A percentile compares a stretch with the other conserved stretches of the same genome.
phyloP scores from a whole-genome alignment of 2,888 invertebrate species.

The Microctonus hyperodae region DNA sequence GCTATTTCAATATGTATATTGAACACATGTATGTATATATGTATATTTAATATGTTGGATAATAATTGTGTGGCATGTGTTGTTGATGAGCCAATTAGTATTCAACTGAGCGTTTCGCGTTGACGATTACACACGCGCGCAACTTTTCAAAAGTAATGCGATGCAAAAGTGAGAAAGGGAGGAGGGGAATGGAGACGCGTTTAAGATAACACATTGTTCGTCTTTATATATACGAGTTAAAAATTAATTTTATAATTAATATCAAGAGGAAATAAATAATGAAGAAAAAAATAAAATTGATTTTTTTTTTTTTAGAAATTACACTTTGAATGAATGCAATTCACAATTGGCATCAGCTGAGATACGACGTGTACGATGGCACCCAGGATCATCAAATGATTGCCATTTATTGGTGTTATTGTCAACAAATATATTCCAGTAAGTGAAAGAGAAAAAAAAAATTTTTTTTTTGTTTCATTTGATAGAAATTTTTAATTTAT shows the following conservation, averaged over 20 bases:
- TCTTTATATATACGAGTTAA: neutral
- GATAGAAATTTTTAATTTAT: no score
- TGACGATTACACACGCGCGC: neutral
- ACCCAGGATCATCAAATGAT: slow-evolving; percentile 80
- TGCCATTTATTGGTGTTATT: slow-evolving; percentile 82
- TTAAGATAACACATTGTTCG: neutral
- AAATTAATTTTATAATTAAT: no score
- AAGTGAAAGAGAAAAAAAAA: slow-evolving; percentile 43
- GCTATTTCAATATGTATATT: neutral
- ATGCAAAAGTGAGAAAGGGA: neutral
- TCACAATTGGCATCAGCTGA: slow-evolving; percentile 70
- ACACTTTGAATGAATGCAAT: slow-evolving; percentile 76
- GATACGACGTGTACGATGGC: slow-evolving; percentile 82
- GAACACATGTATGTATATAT: slow-evolving; percentile 15
- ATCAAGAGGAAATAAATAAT: no score
- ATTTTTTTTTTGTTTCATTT: neutral
- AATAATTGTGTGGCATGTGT: slow-evolving; percentile 58
- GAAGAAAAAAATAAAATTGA: no score
- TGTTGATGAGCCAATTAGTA: slow-evolving; percentile 64
- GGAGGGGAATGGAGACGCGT: neutral
- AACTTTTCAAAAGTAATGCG: neutral
- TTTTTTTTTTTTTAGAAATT: slow-evolving; percentile 67
- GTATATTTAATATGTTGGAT: no score
- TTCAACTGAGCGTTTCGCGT: slow-evolving; percentile 47
- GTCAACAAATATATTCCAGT: slow-evolving; percentile 88